Evolutionary conservation across 2,113 vertebrate species (phyloP), one percentile per base, ranked within the genome.

Genomic region (Nothobranchius furzeri): DNA sequence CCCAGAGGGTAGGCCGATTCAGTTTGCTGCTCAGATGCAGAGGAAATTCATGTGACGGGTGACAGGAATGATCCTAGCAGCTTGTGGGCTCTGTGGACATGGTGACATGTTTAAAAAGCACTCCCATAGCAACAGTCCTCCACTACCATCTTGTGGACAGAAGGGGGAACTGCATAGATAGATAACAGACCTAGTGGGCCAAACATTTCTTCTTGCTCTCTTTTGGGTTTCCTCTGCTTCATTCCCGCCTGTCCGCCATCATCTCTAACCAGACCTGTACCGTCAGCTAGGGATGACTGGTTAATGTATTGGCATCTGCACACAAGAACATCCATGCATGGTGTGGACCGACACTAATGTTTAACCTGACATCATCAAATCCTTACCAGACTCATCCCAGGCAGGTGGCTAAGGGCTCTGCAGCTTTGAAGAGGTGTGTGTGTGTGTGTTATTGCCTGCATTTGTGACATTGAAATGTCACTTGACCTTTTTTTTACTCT

Each of bases 71-170:
- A 70, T 67, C 42, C 50, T 51, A 17, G 63, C 60, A 71, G 17
- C 59, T 37, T 1, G 12, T 40, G 45, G 67, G 17, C 49, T 50
- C 48, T 61, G 51, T 75, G 56, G 50, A 24, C n/a, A 12, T 25
- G 55, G 52, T 70, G 52, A 68, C 59, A 59, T 74, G 52, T 69
- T 76, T 49, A 67, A 56, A 57, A 48, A 57, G 43, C 1, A 79
- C 90, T 87, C 81, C 87, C 75, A 84, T 87, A 79, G 90, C 73
- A 86, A 90, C 85, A 3, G 51, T 36, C 20, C 65, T 84, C 43
- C 70, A 60, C 63, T 83, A 75, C 89, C 89, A 77, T 76, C 92
- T 82, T 87, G 86, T 92, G 91, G 89, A 63, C 60, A 62, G 40
- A 40, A 4, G 56, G 43, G 65, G 17, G 46, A 43, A 20, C 55